Evolutionary conservation across 2,797 vertebrate species (phyloP), one percentile per base, ranked within the genome.

Genomic region (Urosaurus nigricauda): DNA sequence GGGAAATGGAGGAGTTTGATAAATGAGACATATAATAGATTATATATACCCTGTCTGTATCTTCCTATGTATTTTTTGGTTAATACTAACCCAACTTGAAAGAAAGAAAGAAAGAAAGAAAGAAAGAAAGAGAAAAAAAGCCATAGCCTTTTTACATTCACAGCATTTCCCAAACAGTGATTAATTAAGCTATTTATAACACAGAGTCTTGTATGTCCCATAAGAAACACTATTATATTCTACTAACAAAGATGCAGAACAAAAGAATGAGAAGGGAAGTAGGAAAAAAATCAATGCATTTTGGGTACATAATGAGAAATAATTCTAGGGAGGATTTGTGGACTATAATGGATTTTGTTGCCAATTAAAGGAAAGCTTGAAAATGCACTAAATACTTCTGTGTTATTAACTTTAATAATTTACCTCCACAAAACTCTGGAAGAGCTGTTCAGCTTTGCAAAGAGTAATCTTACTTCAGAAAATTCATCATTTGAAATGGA

Each of bases 101-200:
- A 37, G 14, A 5, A 17, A 4, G 0, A 47, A 29, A 29, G 40
- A 51, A 79, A 35, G 32, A n/a, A 83, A 32, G 60, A 13, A 21
- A 68, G 37, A 29, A 29, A 32, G 37, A 32, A 74, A 74, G 37
- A 19, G 43, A 65, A 84, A 47, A 63, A 68, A 26, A 75, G 35
- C n/a, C 65, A 89, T 74, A 74, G 75, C 73, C 29, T 81, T 95
- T 96, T 95, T 93, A 92, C 91, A 94, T 95, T 96, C 95, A 96
- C 93, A 96, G 92, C 92, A 90, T 95, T 93, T 95, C 88, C 93
- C 94, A 94, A 96, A 93, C 94, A 87, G 85, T 93, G 92, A 93
- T 93, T 96, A 95, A 96, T 95, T 93, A 95, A 92, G 92, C 91
- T 91, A 56, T 87, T 95, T 95, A 95, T 86, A 93, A 92, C 81